These are phyloP conservation scores for Micronisus gabar DNA, from an alignment of 2,113 vertebrate genomes.

Conservation along the genomic window DNA sequence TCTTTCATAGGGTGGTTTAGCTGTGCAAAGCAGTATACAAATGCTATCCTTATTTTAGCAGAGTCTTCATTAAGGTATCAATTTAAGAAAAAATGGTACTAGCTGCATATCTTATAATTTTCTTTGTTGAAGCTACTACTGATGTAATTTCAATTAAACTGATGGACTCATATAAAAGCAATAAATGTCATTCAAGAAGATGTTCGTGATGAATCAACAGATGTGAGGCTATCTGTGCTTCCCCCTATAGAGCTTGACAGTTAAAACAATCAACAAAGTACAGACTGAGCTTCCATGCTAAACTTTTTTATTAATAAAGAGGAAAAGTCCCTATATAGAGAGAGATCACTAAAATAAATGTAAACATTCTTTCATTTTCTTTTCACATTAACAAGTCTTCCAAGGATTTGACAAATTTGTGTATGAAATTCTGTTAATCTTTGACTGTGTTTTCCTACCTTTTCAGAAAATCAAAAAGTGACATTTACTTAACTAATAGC, in stretches of 20 bases:
- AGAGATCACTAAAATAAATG: background rate
- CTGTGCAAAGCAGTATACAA: background rate
- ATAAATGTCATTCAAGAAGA: background rate
- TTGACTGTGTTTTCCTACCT: background rate
- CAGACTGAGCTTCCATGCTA: background rate
- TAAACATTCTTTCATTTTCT: background rate
- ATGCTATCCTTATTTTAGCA: background rate
- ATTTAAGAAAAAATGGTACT: background rate
- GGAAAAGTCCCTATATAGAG: background rate
- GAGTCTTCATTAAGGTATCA: background rate
- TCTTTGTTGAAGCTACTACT: background rate
- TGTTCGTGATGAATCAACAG: background rate
- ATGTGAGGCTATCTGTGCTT: background rate
- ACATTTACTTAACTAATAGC: background rate
- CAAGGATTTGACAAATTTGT: background rate
- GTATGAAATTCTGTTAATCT: background rate
- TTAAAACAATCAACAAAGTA: background rate
- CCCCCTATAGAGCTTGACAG: background rate
- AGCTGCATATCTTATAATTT: background rate
- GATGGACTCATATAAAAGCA: background rate
- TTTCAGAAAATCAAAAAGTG: background rate
- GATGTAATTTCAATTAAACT: background rate
- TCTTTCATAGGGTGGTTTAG: background rate
- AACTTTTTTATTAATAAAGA: background rate
- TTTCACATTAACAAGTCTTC: background rate